Base-by-base conservation (phyloP, 1,140 invertebrate species). In the Sarcophaga bullata region DNA sequence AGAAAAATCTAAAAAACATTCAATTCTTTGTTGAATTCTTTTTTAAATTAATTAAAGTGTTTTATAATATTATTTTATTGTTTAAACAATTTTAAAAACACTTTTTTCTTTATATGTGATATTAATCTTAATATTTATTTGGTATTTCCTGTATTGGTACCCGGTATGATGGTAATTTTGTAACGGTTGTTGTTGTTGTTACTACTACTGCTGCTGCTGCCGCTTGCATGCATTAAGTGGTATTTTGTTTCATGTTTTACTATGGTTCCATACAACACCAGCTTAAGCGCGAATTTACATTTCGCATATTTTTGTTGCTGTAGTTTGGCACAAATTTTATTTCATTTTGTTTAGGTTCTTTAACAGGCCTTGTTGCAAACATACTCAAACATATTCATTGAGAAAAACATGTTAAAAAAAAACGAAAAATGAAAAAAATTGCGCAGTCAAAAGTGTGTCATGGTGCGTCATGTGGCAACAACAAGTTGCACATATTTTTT, bases 401-500 rank as follows among this genome's bases (percentile, higher is more conserved):
- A 25, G 37, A 50, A 11, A 78, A 73, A 7, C 3, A 47, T 10
- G 13, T 46, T 11, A 50, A 49, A 2, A 78, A 78, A n/a, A 78
- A 50, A 17, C 13, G 11, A 17, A 50, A 78, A 4, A 10, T 25
- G 19, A 17, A 50, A 78, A 78, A 8, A 11, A 9, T 11, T 0
- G 50, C 19, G 47, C n/a, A 73, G 13, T 0, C 9, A 52, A 78
- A 78, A 25, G 75, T 78, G 75, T 78, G 75, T 78, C 75, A 78
- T 25, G 75, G 75, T 25, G 19, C 75, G 75, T 78, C 75, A 78
- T 78, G 48, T 78, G 75, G n/a, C 75, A 78, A 68, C 75, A 78
- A 78, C 48, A 78, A 78, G 75, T 78, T 52, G 75, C 48, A 8
- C 50, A 68, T 50, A 78, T 78, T 50, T 19, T 7, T 19, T 25